Percentiles rank a stretch among this genome's conserved stretches.
These are phyloP conservation scores for Polyommatus iphigenia DNA, from an alignment of 2,888 invertebrate species.

Conservation along the genomic window DNA sequence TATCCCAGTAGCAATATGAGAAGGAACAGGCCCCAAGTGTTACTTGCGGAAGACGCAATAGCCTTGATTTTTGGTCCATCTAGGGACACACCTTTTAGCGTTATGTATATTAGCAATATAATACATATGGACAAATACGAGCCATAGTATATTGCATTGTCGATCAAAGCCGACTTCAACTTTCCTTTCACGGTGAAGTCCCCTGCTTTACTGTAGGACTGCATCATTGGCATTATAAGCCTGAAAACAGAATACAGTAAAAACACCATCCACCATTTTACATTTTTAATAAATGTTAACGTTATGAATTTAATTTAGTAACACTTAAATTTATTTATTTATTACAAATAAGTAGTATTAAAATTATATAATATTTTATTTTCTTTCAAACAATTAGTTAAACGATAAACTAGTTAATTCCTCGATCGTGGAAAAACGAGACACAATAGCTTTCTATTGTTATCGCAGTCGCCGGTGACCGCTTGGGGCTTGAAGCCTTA, in stretches of 20 bases:
- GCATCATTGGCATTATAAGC: constrained; percentile 99
- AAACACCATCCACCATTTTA: background rate
- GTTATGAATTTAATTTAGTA: no score
- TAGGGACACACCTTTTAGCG: constrained; percentile 91
- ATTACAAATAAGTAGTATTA: no score
- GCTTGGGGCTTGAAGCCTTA: no score
- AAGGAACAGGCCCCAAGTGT: constrained; percentile 99
- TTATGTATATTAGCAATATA: constrained; percentile 95
- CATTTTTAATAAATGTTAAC: no score
- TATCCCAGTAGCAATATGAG: constrained; percentile 95
- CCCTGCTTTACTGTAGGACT: constrained; percentile 98
- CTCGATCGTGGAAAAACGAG: no score
- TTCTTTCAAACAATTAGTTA: no score
- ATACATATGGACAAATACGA: constrained; percentile 97
- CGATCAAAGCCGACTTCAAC: constrained; percentile 95
- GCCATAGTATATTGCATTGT: constrained; percentile 99
- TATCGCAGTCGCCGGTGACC: no score
- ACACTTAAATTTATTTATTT: no score
- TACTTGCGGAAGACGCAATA: constrained; percentile 98
- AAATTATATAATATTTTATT: no score
- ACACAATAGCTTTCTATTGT: no score
- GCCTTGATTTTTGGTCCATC: constrained; percentile 97
- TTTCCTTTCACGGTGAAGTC: constrained; percentile 98
- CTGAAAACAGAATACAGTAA: constrained; percentile 60
- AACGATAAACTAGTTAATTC: no score